Evolutionary conservation across 2,797 vertebrate genomes (phyloP).

Genomic region (Pseudochaenichthys georgianus): DNA sequence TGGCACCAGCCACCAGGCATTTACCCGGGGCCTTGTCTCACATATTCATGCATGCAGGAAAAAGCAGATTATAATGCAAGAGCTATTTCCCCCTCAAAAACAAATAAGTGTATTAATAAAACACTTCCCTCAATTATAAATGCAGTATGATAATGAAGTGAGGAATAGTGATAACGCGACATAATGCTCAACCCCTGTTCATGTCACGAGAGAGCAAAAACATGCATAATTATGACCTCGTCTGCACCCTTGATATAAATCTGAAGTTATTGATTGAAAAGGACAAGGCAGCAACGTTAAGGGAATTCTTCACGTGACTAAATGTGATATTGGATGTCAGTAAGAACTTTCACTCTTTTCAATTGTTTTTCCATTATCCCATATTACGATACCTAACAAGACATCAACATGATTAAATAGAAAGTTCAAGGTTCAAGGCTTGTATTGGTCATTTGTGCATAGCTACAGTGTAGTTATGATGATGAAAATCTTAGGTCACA

Average conservation of each 20-base stretch:
- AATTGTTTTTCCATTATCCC: background rate
- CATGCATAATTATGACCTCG: conserved; percentile 16
- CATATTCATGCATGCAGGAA: conserved; percentile 42
- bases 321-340: background rate
- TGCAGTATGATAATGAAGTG: conserved; percentile 48
- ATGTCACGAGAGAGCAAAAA: background rate
- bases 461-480: too few relatives aligned
- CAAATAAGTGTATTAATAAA: conserved; percentile 60
- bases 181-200: conserved; percentile 11
- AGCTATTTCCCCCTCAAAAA: conserved; percentile 38
- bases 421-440: background rate
- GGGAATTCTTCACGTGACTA: background rate
- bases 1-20: conserved; percentile 29
- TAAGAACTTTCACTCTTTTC: background rate
- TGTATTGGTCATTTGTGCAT: too few relatives aligned
- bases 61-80: conserved; percentile 16
- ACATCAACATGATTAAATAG: background rate
- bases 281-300: background rate
- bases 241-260: conserved; percentile 2
- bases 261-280: conserved; percentile 3
- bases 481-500: too few relatives aligned
- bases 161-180: conserved; percentile 16
- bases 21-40: conserved; percentile 30
- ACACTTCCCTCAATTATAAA: conserved; percentile 46
- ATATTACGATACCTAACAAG: background rate